phyloP scores from a whole-genome alignment of 2,888 invertebrate genomes.

The Gastrophysa polygoni region DNA sequence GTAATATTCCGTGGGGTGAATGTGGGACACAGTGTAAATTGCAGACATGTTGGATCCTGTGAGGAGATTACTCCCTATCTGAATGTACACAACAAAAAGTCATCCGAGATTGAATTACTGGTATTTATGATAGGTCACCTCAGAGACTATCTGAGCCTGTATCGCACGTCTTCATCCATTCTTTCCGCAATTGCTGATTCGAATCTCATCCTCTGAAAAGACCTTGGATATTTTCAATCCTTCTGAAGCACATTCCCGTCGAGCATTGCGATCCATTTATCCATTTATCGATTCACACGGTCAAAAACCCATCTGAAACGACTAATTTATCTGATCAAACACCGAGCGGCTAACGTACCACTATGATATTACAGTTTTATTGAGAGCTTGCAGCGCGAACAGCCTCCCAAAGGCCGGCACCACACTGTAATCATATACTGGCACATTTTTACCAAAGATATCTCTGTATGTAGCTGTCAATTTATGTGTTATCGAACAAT shows the following conservation, averaged over 20 bases:
- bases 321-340: slow-evolving; percentile 56
- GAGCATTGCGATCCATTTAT: slow-evolving; percentile 41
- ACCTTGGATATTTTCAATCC: slow-evolving; percentile 40
- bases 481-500: slow-evolving; percentile 57
- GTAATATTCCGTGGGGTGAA: too few species aligned
- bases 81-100: neutral
- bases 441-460: slow-evolving; percentile 50
- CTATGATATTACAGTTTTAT: slow-evolving; percentile 50
- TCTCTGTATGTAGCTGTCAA: slow-evolving; percentile 57
- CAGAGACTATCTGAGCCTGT: slow-evolving; percentile 2
- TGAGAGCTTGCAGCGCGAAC: slow-evolving; percentile 35
- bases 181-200: slow-evolving; percentile 32
- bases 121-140: neutral
- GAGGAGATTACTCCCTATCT: too few species aligned
- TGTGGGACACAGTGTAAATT: too few species aligned
- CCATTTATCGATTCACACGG: slow-evolving; percentile 58
- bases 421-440: slow-evolving; percentile 49
- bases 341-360: slow-evolving; percentile 50
- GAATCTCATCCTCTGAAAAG: slow-evolving; percentile 32
- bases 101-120: neutral
- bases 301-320: slow-evolving; percentile 56
- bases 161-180: slow-evolving; percentile 20
- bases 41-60: too few species aligned
- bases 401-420: slow-evolving; percentile 33
- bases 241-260: slow-evolving; percentile 41